Evolutionary conservation across 1,140 invertebrate species (phyloP).

Genomic region (Sesamia nonagrioides): DNA sequence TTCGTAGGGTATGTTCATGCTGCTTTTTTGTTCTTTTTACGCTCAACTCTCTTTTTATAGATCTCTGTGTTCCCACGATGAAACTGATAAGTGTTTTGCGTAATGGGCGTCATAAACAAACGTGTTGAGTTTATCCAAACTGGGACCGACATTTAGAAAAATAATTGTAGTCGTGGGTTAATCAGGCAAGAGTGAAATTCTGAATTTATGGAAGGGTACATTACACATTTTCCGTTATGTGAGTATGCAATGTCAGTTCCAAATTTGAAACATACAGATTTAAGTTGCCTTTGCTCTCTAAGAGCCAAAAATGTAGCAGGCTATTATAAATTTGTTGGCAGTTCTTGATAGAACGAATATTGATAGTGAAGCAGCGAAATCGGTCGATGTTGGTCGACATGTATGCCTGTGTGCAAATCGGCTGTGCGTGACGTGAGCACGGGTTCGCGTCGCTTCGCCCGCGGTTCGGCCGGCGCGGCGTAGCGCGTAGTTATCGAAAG

Average conservation of each 20-base stretch:
- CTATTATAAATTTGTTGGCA: not conserved
- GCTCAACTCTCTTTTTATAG: conserved; percentile 13
- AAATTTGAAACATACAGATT: too few relatives aligned
- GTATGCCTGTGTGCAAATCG: conserved; percentile 37
- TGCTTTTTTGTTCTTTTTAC: not conserved
- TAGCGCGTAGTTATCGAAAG: conserved; percentile 62
- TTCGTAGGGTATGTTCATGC: not conserved
- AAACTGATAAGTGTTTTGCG: conserved; percentile 35
- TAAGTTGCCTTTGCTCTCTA: not conserved
- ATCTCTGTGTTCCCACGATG: conserved; percentile 9
- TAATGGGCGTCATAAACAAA: conserved; percentile 27
- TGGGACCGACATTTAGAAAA: not conserved
- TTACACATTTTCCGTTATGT: too few relatives aligned
- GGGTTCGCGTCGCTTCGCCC: conserved; percentile 29
- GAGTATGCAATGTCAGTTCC: too few relatives aligned
- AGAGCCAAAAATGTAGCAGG: not conserved
- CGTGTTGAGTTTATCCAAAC: conserved; percentile 9
- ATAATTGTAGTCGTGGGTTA: not conserved
- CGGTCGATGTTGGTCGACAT: conserved; percentile 35
- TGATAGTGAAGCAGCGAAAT: conserved; percentile 13
- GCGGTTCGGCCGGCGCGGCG: conserved; percentile 50
- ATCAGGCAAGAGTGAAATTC: too few relatives aligned
- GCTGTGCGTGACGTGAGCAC: conserved; percentile 38
- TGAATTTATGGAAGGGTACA: too few relatives aligned
- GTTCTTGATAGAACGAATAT: conserved; percentile 16